Evolutionary conservation across 2,888 invertebrate genomes (phyloP), one percentile per base, ranked within the genome.

Genomic region (Noctuana brunneofusca): DNA sequence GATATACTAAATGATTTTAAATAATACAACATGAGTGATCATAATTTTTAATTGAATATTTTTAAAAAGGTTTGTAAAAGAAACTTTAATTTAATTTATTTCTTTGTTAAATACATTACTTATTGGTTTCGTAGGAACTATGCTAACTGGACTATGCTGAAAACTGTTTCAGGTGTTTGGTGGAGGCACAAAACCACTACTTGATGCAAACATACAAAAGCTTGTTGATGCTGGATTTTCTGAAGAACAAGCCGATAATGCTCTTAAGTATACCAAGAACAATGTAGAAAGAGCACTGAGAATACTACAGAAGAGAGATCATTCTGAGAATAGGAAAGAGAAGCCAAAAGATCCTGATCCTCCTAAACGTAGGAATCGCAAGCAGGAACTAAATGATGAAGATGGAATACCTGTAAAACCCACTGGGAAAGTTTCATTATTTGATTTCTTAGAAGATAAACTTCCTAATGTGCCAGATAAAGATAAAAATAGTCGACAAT

Each of bases 381-480:
- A 89, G 72, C 79, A 92, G 78, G 86, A 88, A 56, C 81, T 83
- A 22, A 87, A 79, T 60, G 93, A 93, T 65, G 92, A 93, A 46
- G 94, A 94, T 65, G 92, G 92, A 55, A 89, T 92, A 32, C 92
- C 92, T 1, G 92, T 94, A 6, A 96, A 96, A 81, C 96, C 97
- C 0, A 95, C 96, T 11, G 95, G 95, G 48, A 95, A 95, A 84
- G 94, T 96, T 1, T 96, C 96, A 0, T 84, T 97, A 2, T 97
- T 96, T 81, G 96, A 96, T 80, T 97, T 96, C 78, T 92, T 97
- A 8, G 96, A 96, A 78, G 95, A 96, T 73, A 97, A 96, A 86
- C 85, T 97, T 50, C 95, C 95, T 48, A 86, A 88, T 68, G 92
- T 93, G 64, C 83, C 89, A 43, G 93, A 93, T 58, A 87, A 82